phyloP scores from a whole-genome alignment of 2,888 invertebrate genomes.

The Limnephilus rhombicus region DNA sequence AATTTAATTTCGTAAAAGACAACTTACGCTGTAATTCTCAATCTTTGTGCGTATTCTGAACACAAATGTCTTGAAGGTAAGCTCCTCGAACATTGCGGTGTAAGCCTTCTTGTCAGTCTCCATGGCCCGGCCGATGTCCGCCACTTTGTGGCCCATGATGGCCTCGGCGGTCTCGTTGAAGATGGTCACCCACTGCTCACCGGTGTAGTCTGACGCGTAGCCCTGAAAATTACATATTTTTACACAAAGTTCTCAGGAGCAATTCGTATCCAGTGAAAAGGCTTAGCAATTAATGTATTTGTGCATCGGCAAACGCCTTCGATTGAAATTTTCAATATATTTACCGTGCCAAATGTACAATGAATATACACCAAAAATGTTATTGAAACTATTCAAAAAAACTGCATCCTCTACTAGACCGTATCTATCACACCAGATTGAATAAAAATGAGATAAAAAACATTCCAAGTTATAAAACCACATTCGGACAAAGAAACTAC shows the following conservation, averaged over 20 bases:
- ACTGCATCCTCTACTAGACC: too few species aligned
- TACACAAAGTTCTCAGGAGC: background rate
- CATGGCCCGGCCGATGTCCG: slow-evolving; percentile 88
- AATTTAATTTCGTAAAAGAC: background rate
- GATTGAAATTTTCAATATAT: too few species aligned
- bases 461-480: too few species aligned
- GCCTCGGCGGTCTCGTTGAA: slow-evolving; percentile 92
- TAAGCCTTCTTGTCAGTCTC: slow-evolving; percentile 83
- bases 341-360: too few species aligned
- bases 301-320: background rate
- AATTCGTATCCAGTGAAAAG: background rate
- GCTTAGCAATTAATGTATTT: too few species aligned
- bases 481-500: too few species aligned
- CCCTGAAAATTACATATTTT: slow-evolving; percentile 76
- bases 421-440: too few species aligned
- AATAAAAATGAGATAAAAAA: too few species aligned
- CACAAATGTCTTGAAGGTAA: slow-evolving; percentile 88
- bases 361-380: too few species aligned
- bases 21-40: slow-evolving; percentile 93
- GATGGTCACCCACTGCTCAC: slow-evolving; percentile 92
- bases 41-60: slow-evolving; percentile 92
- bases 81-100: slow-evolving; percentile 83
- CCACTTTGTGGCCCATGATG: slow-evolving; percentile 83
- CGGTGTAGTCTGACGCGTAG: slow-evolving; percentile 91
- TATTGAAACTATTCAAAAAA: too few species aligned